Base-by-base conservation (phyloP, 1,140 invertebrate genomes). In the Elymnias hypermnestra region DNA sequence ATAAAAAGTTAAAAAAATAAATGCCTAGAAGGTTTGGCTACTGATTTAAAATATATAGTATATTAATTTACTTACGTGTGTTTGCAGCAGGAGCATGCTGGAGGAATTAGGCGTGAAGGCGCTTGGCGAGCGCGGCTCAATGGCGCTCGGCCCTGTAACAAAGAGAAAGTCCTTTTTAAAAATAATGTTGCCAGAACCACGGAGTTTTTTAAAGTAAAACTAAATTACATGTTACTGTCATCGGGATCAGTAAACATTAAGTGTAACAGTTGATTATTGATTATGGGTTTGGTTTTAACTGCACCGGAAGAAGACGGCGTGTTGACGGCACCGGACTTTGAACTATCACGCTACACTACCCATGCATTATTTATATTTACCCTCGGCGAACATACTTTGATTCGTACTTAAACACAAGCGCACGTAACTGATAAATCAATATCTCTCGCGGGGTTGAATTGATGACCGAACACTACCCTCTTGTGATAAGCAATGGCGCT, bases 1-100 rank as follows among this genome's bases (percentile, higher is more conserved):
- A 18, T 18, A 8, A 17, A 25, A 25, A 31, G 9, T 25, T 18
- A n/a, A 22, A 28, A n/a, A 10, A 37, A 23, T n/a, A 13, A 18
- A 18, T 21, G 29, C 10, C 10, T 13, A 12, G 10, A 29, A 12
- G 4, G 10, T 12, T 29, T 29, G 13, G 26, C 13, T 12, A 29
- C 9, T 3, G 13, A 12, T 7, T 29, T 3, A 7, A 26, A n/a
- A 5, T 9, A 3, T 1, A 3, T 26, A 26, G 8, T 26, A 26
- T n/a, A n/a, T n/a, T n/a, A n/a, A n/a, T 63, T 15, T 33, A 72
- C 71, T 81, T 67, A 87, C 86, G 69, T 87, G 86, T 79, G 86
- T 87, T 75, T 87, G 86, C 82, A 87, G 84, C 79, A 87, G 86
- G 79, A 87, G 86, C 84, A 87, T 87, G 72, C 84, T 87, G 84